Evolutionary conservation across 2,888 invertebrate genomes (phyloP), one percentile per base, ranked within the genome.

Genomic region (Cantharis rustica): DNA sequence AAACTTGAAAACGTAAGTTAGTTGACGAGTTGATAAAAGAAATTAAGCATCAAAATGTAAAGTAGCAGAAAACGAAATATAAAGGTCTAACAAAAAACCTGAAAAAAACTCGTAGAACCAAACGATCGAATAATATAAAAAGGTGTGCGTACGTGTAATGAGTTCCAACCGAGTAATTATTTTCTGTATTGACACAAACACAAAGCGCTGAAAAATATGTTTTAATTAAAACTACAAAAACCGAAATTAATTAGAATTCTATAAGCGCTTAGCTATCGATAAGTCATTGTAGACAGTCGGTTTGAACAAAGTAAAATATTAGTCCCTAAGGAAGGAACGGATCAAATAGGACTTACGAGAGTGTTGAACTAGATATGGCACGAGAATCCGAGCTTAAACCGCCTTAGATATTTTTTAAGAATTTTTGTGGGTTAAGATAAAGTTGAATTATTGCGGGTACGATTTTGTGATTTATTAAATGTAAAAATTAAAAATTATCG

Each of bases 251-350:
- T 69, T 69, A 27, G 16, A 16, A 69, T 31, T 26, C 27, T 69
- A 31, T 27, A 31, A 27, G 16, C 16, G 31, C 61, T 47, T 70
- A 27, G 71, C 68, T 69, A 69, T 71, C 69, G 72, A 77, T 75
- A 75, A 77, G 74, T 75, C 77, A 72, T 31, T 27, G 69, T 69
- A 66, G 77, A 77, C 75, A 77, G 72, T 70, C 13, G 77, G 61
- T 77, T 77, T 68, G 69, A 69, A 69, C 71, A 69, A 72, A 74
- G 73, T 74, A 77, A 77, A 77, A 74, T 77, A 77, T 77, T 73
- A 77, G 68, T 75, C 77, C 75, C 77, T 61, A 47, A 69, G 72
- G 77, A 72, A 62, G 61, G 23, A 26, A 72, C 26, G 69, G 77
- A 77, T 77, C 77, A 68, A 73, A 31, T 20, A 68, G 61, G 62